phyloP scores from a whole-genome alignment of 1,140 invertebrate species.

The Galleria mellonella region DNA sequence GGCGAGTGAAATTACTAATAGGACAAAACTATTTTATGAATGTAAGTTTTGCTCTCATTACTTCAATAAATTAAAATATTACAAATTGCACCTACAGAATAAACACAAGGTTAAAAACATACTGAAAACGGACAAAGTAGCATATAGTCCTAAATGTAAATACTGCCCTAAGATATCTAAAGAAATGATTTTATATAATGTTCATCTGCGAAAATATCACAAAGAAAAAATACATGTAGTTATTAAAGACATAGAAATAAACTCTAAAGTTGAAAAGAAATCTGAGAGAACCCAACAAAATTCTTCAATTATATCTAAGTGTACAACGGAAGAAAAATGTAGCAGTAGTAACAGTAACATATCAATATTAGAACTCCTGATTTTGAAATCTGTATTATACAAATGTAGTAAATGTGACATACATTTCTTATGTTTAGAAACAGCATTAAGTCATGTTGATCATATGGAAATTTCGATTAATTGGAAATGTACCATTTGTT shows the following conservation, averaged over 20 bases:
- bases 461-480: slow-evolving; percentile 33
- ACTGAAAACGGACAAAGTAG: background rate
- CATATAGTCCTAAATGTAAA: background rate
- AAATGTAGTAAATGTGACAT: slow-evolving; percentile 43
- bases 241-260: background rate
- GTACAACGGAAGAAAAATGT: background rate
- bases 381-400: slow-evolving; percentile 30
- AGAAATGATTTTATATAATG: background rate
- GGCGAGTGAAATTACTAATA: too few relatives aligned
- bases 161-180: background rate
- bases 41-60: background rate
- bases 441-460: slow-evolving; percentile 29
- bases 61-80: background rate
- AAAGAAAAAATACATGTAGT: too few relatives aligned
- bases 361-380: background rate
- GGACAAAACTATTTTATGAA: background rate
- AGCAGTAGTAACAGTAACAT: background rate
- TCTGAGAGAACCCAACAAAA: background rate
- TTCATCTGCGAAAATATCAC: background rate
- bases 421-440: slow-evolving; percentile 30
- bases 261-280: background rate
- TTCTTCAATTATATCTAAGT: background rate
- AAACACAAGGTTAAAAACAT: slow-evolving; percentile 1
- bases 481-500: slow-evolving; percentile 41
- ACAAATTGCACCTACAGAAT: background rate